Conservation (phyloP, 92 coral and sea anemone genomes). For the Epizoanthus stellaris region DNA sequence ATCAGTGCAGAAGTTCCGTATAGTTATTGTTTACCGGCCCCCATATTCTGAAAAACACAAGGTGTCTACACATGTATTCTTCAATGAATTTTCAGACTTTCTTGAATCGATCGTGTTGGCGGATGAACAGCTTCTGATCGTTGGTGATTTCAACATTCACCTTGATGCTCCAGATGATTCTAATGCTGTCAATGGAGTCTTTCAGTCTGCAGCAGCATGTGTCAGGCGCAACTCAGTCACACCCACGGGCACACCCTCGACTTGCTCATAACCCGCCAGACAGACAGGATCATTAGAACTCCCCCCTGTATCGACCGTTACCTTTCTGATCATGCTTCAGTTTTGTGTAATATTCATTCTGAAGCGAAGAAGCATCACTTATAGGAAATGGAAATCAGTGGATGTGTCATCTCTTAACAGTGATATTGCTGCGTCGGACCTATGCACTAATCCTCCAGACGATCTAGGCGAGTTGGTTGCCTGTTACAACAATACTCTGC, state of each 20-base stretch:
- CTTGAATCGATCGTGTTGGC: not conserved
- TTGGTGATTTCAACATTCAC: conserved; percentile 20
- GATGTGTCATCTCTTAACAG: not conserved
- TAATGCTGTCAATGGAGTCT: not conserved
- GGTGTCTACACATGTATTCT: not conserved
- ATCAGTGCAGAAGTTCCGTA: no score
- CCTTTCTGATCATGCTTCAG: not conserved
- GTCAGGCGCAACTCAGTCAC: not conserved
- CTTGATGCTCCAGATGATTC: not conserved
- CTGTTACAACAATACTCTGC: conserved; percentile 14
- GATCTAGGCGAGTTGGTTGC: conserved; percentile 10
- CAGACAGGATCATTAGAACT: conserved; percentile 15
- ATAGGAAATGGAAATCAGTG: no score
- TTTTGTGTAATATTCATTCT: not conserved
- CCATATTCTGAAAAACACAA: no score
- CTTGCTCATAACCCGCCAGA: conserved; percentile 28
- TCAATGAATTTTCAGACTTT: not conserved
- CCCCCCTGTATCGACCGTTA: conserved; percentile 20
- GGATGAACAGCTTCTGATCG: not conserved
- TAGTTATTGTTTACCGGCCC: no score
- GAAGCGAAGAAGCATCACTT: not conserved
- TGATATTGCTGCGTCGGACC: conserved; percentile 3
- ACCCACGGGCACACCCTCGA: conserved; percentile 20
- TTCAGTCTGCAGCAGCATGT: not conserved
- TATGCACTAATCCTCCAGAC: conserved; percentile 26